Evolutionary conservation across 2,888 invertebrate species (phyloP), one percentile per base, ranked within the genome.

Genomic region (Drosophila flavopinicola): DNA sequence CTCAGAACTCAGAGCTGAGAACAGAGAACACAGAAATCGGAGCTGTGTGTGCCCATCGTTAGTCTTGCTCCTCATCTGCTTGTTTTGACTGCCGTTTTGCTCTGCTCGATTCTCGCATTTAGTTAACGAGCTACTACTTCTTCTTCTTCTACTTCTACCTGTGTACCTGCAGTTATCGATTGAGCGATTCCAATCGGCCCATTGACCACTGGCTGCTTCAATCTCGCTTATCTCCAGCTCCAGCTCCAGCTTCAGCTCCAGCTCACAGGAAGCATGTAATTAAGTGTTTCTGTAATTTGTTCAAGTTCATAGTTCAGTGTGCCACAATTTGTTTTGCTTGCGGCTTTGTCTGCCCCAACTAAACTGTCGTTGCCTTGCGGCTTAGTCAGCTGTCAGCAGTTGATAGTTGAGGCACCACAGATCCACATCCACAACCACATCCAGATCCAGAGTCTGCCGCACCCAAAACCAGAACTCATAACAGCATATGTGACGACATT

Each of bases 351-450:
- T 41, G 53, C 61, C 52, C n/a, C n/a, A n/a, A 74, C 70, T 63
- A 77, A 80, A 66, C 71, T 74, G 78, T 75, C 71, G 63, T 56
- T 64, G 78, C 58, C 63, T 20, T 75, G 85, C 63, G 78, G 75
- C 83, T 75, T 66, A 78, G 61, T 63, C 83, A 61, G 78, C 79
- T 85, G 79, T 79, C 79, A 78, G 37, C 85, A 78, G 74, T 66
- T 65, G 64, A 67, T 75, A 68, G 61, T 59, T 38, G 58, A 41
- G 64, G 64, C 44, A 39, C 13, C 61, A 32, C 60, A 27, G 27
- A 35, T 35, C 45, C 17, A n/a, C n/a, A n/a, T n/a, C n/a, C n/a
- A n/a, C n/a, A n/a, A n/a, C n/a, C n/a, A n/a, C n/a, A n/a, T n/a
- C n/a, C n/a, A n/a, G n/a, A n/a, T n/a, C n/a, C n/a, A n/a, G n/a